Evolutionary conservation across 2,888 invertebrate species (phyloP).

Genomic region (Ormyrus rosae): DNA sequence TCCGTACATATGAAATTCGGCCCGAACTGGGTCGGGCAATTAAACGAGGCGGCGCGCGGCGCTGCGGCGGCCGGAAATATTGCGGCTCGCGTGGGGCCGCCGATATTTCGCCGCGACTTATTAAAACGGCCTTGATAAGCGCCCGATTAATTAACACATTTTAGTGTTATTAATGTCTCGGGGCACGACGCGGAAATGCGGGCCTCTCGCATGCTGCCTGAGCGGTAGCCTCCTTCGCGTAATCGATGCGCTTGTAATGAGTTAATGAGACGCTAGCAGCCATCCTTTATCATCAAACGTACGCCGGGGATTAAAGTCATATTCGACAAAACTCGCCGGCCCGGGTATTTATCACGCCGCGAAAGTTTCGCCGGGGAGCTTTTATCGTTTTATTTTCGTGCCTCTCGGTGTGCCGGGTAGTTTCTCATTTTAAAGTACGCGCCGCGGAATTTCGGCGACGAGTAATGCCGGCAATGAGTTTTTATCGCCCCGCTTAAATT

Average conservation of each 20-base stretch:
- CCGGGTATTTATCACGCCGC: constrained; percentile 14
- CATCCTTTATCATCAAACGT: constrained; percentile 31
- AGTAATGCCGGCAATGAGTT: constrained; percentile 33
- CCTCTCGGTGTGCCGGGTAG: neutral
- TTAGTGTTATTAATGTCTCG: constrained; percentile 24
- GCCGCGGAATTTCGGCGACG: constrained; percentile 7
- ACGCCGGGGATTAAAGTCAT: constrained; percentile 6
- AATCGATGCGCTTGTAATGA: constrained; percentile 43
- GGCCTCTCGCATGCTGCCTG: neutral
- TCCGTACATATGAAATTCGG: too few species aligned
- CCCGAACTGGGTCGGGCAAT: constrained; percentile 49
- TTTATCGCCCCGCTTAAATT: constrained; percentile 37
- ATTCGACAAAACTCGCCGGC: neutral
- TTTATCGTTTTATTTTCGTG: neutral
- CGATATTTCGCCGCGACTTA: constrained; percentile 39
- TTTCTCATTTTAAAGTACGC: constrained; percentile 28
- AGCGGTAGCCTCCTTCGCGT: neutral
- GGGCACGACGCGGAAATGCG: neutral
- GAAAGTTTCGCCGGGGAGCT: constrained; percentile 3
- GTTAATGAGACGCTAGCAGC: constrained; percentile 26
- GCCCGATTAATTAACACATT: constrained; percentile 53
- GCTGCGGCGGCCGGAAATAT: constrained; percentile 36
- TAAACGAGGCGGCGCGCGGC: constrained; percentile 22
- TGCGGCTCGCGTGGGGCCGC: constrained; percentile 2
- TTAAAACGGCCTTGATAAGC: constrained; percentile 10